phyloP scores from a whole-genome alignment of 2,888 invertebrate species.

The Tetheella fluctuosa region DNA sequence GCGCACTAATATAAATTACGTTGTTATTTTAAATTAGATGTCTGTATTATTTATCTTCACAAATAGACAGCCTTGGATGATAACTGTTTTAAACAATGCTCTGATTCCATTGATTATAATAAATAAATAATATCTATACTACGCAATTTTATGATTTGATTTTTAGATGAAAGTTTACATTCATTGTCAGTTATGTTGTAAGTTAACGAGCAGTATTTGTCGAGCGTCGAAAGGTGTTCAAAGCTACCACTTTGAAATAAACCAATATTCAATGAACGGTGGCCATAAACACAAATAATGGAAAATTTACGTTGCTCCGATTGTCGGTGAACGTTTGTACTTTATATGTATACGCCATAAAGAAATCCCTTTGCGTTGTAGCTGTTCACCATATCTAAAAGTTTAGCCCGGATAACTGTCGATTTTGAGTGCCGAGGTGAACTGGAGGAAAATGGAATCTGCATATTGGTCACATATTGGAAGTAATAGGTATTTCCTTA shows the following conservation, averaged over 20 bases:
- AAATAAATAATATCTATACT: slow-evolving; percentile 22
- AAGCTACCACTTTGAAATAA: slow-evolving; percentile 43
- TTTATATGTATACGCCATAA: slow-evolving; percentile 16
- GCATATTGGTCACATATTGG: neutral
- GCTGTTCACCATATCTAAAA: neutral
- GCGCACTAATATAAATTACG: neutral
- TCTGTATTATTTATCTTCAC: neutral
- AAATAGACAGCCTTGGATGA: neutral
- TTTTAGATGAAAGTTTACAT: slow-evolving; percentile 38
- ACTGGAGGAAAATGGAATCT: neutral
- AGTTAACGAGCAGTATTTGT: slow-evolving; percentile 38
- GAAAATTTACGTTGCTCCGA: slow-evolving; percentile 28
- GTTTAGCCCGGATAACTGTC: neutral
- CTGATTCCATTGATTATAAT: slow-evolving; percentile 15
- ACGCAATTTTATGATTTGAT: slow-evolving; percentile 24
- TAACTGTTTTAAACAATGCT: neutral
- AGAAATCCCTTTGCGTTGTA: slow-evolving; percentile 28
- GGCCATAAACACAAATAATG: slow-evolving; percentile 34
- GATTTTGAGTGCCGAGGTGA: neutral
- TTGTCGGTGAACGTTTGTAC: slow-evolving; percentile 28
- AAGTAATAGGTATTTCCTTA: neutral
- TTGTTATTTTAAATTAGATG: neutral
- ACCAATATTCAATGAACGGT: slow-evolving; percentile 41
- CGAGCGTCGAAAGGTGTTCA: slow-evolving; percentile 46
- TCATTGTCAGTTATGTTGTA: slow-evolving; percentile 39